Conservation (phyloP, 2,113 vertebrate species). For the Albula goreensis region DNA sequence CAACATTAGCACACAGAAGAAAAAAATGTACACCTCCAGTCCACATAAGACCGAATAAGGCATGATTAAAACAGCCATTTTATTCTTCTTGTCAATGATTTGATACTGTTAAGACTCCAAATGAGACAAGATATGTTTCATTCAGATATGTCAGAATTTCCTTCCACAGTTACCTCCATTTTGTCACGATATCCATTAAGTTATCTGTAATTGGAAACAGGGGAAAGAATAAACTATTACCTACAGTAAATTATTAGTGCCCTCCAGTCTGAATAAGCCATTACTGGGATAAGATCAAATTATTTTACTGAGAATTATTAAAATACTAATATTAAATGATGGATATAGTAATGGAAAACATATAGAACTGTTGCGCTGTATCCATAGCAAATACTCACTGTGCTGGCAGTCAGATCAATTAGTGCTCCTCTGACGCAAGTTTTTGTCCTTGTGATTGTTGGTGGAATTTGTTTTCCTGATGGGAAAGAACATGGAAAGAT, state of each 20-base stretch:
- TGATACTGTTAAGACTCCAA: slow-evolving; percentile 63
- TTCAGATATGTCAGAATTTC: slow-evolving; percentile 58
- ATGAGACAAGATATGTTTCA: slow-evolving; percentile 70
- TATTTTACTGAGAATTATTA: too few species aligned
- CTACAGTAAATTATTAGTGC: slow-evolving; percentile 36
- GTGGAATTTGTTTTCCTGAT: slow-evolving; percentile 98
- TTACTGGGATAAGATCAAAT: not conserved
- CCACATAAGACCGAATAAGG: slow-evolving; percentile 92
- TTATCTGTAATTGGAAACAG: slow-evolving; percentile 62
- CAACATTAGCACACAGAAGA: slow-evolving; percentile 82
- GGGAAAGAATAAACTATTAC: slow-evolving; percentile 46
- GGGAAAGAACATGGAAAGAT: slow-evolving; percentile 14
- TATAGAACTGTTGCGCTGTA: too few species aligned
- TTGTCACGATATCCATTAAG: slow-evolving; percentile 65
- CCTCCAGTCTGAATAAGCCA: not conserved
- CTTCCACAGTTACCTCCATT: slow-evolving; percentile 60
- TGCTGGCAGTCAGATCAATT: slow-evolving; percentile 74
- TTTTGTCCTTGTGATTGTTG: slow-evolving; percentile 99
- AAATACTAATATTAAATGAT: too few species aligned
- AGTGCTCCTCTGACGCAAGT: slow-evolving; percentile 96
- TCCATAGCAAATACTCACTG: slow-evolving; percentile 33
- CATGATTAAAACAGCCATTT: slow-evolving; percentile 93
- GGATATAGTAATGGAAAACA: too few species aligned
- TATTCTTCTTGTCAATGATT: slow-evolving; percentile 83
- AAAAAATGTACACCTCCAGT: slow-evolving; percentile 54